Percentiles rank a stretch among this genome's conserved stretches.
phyloP scores from a whole-genome alignment of 2,113 vertebrate species.

The Clupea harengus region DNA sequence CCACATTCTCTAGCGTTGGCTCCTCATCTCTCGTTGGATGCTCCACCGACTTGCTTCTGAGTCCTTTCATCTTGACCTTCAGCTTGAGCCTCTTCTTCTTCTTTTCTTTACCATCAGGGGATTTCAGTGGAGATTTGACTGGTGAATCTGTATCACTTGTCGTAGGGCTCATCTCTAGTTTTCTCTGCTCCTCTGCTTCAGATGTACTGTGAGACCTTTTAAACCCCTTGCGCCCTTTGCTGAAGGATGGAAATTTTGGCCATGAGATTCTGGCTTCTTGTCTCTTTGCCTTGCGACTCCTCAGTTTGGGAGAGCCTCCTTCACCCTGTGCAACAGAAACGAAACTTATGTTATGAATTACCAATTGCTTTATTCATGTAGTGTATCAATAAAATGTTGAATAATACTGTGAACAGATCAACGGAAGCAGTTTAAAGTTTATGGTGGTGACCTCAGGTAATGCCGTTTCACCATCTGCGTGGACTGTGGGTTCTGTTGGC shows the following conservation, averaged over 20 bases:
- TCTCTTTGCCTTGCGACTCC: slow-evolving; percentile 64
- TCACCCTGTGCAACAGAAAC: slow-evolving; percentile 60
- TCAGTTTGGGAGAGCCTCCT: slow-evolving; percentile 53
- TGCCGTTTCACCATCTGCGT: slow-evolving; percentile 55
- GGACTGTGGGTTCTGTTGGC: slow-evolving; percentile 56
- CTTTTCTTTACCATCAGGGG: slow-evolving; percentile 64
- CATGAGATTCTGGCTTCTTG: slow-evolving; percentile 74
- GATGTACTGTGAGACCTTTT: slow-evolving; percentile 76
- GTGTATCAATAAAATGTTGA: not conserved
- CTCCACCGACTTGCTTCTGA: slow-evolving; percentile 69
- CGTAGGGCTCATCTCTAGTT: slow-evolving; percentile 73
- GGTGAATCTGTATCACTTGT: slow-evolving; percentile 77
- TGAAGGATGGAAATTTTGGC: slow-evolving; percentile 77
- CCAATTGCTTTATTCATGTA: not conserved
- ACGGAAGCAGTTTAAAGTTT: slow-evolving; percentile 44
- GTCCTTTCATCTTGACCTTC: slow-evolving; percentile 57
- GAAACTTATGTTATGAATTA: not conserved
- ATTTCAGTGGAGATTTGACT: slow-evolving; percentile 66
- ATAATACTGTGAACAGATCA: not conserved
- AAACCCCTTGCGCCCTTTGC: slow-evolving; percentile 68
- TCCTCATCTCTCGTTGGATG: slow-evolving; percentile 53
- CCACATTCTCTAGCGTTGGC: slow-evolving; percentile 44
- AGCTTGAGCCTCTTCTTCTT: slow-evolving; percentile 65
- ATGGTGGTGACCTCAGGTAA: slow-evolving; percentile 61
- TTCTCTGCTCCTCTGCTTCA: slow-evolving; percentile 76